Conservation (phyloP, 2,797 vertebrate species). For the Austrolebias charrua region DNA sequence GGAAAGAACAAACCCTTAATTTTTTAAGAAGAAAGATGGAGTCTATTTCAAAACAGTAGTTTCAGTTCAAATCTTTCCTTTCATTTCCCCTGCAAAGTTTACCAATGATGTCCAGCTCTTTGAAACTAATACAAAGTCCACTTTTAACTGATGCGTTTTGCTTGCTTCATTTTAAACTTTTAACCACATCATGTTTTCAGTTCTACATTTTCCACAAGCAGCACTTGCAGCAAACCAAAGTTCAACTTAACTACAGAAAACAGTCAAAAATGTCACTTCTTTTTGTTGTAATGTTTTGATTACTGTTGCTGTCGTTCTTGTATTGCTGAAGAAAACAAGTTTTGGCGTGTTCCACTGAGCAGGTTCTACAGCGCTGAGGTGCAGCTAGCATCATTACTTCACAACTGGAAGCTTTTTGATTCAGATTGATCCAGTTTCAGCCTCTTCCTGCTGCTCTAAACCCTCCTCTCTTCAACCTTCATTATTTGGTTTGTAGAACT, state of each 20-base stretch:
- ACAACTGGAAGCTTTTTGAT: neutral
- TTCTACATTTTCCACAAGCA: conserved; percentile 1
- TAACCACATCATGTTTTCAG: neutral
- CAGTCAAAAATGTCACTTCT: neutral
- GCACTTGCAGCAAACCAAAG: neutral
- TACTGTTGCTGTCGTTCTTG: neutral
- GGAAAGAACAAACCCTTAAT: conserved; percentile 24
- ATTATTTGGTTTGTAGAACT: neutral
- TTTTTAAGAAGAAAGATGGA: conserved; percentile 13
- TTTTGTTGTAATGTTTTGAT: neutral
- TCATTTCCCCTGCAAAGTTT: neutral
- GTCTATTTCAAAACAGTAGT: neutral
- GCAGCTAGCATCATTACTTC: neutral
- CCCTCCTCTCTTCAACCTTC: too few species aligned
- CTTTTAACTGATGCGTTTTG: neutral
- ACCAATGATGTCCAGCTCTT: neutral
- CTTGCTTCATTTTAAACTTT: neutral
- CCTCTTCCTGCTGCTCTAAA: neutral
- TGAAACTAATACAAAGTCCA: neutral
- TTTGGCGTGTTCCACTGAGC: conserved; percentile 1
- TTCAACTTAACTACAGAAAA: neutral
- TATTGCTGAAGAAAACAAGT: conserved; percentile 8
- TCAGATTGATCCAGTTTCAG: neutral
- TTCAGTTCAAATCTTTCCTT: neutral
- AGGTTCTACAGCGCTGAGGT: conserved; percentile 1